phyloP scores from a whole-genome alignment of 2,888 invertebrate species.

The Nemotelus pantherinus region DNA sequence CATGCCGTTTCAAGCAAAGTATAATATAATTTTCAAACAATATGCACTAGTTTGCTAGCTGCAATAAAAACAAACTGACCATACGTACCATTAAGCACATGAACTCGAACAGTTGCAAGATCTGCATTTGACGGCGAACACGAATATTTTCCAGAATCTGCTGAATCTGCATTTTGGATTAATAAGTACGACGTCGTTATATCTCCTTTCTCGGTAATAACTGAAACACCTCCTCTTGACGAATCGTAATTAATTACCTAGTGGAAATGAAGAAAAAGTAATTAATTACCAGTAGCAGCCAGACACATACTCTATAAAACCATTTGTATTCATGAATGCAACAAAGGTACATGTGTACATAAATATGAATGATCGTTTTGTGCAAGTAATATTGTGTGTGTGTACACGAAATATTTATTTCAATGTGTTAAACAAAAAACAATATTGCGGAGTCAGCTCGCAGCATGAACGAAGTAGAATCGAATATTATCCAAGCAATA shows the following conservation, averaged over 20 bases:
- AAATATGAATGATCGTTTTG: not conserved
- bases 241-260: conserved; percentile 84
- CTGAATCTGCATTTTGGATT: conserved; percentile 78
- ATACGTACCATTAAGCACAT: conserved; percentile 81
- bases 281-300: not conserved
- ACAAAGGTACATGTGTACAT: not conserved
- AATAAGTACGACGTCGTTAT: conserved; percentile 81
- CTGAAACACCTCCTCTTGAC: conserved; percentile 79
- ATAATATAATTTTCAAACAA: no score
- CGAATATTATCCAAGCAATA: not conserved
- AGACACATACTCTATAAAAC: not conserved
- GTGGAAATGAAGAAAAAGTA: conserved; percentile 23
- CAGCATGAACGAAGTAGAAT: no score
- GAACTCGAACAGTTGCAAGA: conserved; percentile 80
- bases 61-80: no score
- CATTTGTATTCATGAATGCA: not conserved
- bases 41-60: no score
- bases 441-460: no score
- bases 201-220: conserved; percentile 83
- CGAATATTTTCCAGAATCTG: conserved; percentile 82
- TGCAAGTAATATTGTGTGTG: no score
- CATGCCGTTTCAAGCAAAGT: no score
- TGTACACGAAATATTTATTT: no score
- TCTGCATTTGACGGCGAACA: conserved; percentile 85
- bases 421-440: no score